Evolutionary conservation across 2,113 vertebrate genomes (phyloP), one percentile per base, ranked within the genome.

Genomic region (Zingel zingel): DNA sequence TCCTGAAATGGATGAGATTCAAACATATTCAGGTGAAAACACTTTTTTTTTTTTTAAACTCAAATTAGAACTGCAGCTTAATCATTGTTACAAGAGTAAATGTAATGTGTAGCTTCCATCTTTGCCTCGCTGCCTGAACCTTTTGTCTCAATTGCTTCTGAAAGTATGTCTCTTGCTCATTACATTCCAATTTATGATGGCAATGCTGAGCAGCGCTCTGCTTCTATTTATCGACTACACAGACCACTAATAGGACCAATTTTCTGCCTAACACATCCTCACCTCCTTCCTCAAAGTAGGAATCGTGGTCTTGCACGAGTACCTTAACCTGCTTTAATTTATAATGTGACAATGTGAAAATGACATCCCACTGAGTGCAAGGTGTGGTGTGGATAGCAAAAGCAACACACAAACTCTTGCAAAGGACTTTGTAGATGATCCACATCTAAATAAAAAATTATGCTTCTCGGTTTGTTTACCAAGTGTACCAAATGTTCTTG

Each of bases 301-400:
- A 18, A 27, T 43, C 1, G 4, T 47, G 15, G 18, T 50, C 43
- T 57, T 12, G 18, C 27, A 54, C 15, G 6, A 57, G 6, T 15
- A 16, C 13, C 19, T 0, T 25, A 39, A 6, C 6, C 3, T 43
- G 6, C 14, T 15, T 23, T 25, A 10, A 30, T 45, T 18, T 7
- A 53, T 57, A 48, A 77, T 50, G 6, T 82, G 15, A 53, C 50
- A 48, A 77, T 50, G 6, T 82, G 15, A 45, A 15, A 39, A 30
- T 25, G 23, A 30, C 0, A 58, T 30, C 39, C 39, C 39, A 39
- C 39, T 9, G 9, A 39, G 39, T 39, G 39, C 9, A 2, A 39
- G 36, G 36, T 39, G 36, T 8, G 7, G 36, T 9, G 36, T 39
- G 39, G 39, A 39, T 39, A 39, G 36, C 12, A 43, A 21, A 65